Evolutionary conservation across 1,140 invertebrate species (phyloP).

Genomic region (Hydropsyche tenuis): DNA sequence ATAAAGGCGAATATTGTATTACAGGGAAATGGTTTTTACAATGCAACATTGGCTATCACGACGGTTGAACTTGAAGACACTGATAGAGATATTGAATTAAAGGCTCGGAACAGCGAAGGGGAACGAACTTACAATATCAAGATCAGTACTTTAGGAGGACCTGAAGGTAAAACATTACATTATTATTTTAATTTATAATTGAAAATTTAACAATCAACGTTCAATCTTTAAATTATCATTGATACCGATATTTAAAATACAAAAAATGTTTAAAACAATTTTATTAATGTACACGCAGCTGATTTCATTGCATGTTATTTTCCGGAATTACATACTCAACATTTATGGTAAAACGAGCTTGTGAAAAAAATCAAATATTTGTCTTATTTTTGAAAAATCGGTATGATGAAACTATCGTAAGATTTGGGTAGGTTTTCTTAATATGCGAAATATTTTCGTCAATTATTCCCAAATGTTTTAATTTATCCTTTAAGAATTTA

Average conservation of each 20-base stretch:
- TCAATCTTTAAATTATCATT: no score
- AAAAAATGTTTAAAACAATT: not conserved
- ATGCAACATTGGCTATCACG: constrained; percentile 69
- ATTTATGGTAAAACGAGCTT: constrained; percentile 42
- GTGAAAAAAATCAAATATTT: not conserved
- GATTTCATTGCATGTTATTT: constrained; percentile 46
- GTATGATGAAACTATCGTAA: not conserved
- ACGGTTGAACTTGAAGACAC: constrained; percentile 77
- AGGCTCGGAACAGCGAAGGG: constrained; percentile 71
- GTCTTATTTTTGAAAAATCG: no score
- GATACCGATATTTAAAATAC: not conserved
- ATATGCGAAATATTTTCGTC: not conserved
- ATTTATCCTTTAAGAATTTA: no score
- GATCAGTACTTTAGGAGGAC: constrained; percentile 74
- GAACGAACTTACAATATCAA: constrained; percentile 67
- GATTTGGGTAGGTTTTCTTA: no score
- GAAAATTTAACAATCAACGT: not conserved
- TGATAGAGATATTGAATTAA: constrained; percentile 71
- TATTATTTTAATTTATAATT: not conserved
- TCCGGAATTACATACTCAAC: constrained; percentile 40
- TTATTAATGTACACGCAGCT: constrained; percentile 43
- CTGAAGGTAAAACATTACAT: constrained; percentile 65
- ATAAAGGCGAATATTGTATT: not conserved
- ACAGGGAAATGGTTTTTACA: constrained; percentile 71
- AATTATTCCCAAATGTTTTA: no score